A percentile compares a stretch with the other conserved stretches of the same genome.
Evolutionary conservation across 2,113 vertebrate genomes (phyloP).

Genomic region (Paradisaea rubra): DNA sequence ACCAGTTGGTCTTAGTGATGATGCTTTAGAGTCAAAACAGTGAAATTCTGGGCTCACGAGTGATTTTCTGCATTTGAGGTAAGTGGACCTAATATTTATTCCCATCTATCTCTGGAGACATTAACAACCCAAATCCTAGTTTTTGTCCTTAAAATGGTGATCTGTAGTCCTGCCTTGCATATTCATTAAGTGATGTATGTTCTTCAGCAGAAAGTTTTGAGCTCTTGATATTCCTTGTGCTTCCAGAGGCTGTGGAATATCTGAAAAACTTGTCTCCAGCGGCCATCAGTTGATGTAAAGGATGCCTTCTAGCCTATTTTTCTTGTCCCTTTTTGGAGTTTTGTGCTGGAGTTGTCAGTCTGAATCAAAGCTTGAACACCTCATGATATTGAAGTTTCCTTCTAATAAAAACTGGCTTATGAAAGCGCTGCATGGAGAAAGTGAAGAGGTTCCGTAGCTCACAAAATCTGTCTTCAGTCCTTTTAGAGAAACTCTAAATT

Average conservation of each 20-base stretch:
- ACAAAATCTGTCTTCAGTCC: not conserved
- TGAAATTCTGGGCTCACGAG: not conserved
- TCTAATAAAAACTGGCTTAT: not conserved
- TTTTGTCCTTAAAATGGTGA: not conserved
- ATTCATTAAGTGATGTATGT: not conserved
- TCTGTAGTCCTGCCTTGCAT: not conserved
- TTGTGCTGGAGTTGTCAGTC: not conserved
- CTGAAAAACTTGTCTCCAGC: not conserved
- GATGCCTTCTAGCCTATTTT: not conserved
- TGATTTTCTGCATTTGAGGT: not conserved
- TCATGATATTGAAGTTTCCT: not conserved
- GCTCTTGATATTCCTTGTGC: not conserved
- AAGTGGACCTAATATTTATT: not conserved
- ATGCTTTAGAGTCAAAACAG: not conserved
- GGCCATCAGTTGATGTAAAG: not conserved
- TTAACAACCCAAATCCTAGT: not conserved
- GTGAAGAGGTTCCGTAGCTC: not conserved
- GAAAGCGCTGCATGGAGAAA: not conserved
- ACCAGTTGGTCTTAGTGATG: not conserved
- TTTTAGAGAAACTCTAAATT: not conserved
- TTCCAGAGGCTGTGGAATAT: not conserved
- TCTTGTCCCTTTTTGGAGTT: not conserved
- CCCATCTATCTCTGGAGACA: fast-evolving
- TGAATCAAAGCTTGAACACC: not conserved
- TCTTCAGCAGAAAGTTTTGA: not conserved